Base-by-base conservation (phyloP, 2,113 vertebrate genomes). In the Neomonachus schauinslandi region DNA sequence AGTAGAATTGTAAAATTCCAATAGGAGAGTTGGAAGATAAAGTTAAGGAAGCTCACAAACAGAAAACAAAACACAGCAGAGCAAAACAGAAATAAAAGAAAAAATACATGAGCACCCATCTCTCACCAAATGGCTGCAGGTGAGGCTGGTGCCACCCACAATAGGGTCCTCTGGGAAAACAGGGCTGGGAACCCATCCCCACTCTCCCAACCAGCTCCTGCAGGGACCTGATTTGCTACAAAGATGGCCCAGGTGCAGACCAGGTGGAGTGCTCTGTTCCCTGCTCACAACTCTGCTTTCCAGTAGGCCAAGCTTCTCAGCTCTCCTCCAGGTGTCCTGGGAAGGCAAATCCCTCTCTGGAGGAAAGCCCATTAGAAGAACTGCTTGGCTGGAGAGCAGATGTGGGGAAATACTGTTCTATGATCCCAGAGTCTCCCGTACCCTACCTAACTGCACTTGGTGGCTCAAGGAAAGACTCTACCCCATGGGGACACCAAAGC, bases 261-360 rank as follows among this genome's bases (percentile, higher is more conserved):
- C 15, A 2, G 11, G 15, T 33, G 31, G 18, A 55, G 31, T 7
- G 9, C 9, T 36, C 49, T 9, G 12, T 51, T 83, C 4, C 76
- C n/a, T 33, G 57, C 0, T 18, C 46, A 28, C 12, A 4, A 8
- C 12, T 21, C 2, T 46, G 26, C 3, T 2, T 59, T 77, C 19
- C 14, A 1, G 13, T 11, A 89, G 21, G 22, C 12, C 36, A 92
- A 16, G 19, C 22, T 57, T 76, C 18, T 83, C 15, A 18, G 7
- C 33, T 49, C 39, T 39, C 33, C 42, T 28, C 28, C 16, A 14
- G 33, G 59, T 28, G 49, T 16, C n/a, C 12, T 18, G 26, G 7
- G 19, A 39, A 33, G 36, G 46, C 74, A 51, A 36, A 51, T n/a
- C 5, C 22, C 57, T 79, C 42, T 63, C 10, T 24, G 59, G 59